A percentile compares a stretch with the other conserved stretches of the same genome.
Evolutionary conservation across 2,113 vertebrate species (phyloP).

Genomic region (Lasiurus cinereus): DNA sequence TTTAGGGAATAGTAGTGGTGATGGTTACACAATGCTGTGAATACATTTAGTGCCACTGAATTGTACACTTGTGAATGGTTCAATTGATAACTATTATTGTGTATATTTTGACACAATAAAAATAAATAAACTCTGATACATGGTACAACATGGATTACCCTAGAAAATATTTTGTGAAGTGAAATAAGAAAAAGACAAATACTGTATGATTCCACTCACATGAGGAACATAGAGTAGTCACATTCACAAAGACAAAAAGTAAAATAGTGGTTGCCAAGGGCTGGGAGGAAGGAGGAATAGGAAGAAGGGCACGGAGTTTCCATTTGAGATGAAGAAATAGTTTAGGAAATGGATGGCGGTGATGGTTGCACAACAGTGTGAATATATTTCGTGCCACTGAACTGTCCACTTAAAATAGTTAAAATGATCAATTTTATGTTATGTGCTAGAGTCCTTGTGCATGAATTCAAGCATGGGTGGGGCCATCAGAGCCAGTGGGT

Average conservation of each 20-base stretch:
- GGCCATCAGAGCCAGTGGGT: no score
- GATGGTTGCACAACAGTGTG: fast-evolving
- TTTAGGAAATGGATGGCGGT: neutral
- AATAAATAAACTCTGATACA: neutral
- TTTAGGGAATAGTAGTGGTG: neutral
- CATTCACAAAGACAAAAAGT: neutral
- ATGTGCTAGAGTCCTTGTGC: no score
- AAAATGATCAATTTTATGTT: neutral
- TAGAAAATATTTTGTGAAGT: neutral
- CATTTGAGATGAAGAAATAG: no score
- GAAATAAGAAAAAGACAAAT: neutral
- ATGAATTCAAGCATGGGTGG: no score
- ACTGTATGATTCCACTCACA: neutral
- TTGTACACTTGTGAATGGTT: neutral
- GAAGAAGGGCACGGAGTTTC: fast-evolving
- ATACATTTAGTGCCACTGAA: neutral
- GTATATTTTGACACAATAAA: neutral
- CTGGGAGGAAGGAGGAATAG: fast-evolving
- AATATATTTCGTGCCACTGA: neutral
- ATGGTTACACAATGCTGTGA: neutral
- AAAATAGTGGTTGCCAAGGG: neutral
- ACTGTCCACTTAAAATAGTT: neutral
- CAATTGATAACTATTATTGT: neutral
- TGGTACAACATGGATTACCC: neutral
- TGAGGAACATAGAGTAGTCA: neutral